Conservation (phyloP, 2,888 invertebrate genomes). For the Mystacides longicornis region DNA sequence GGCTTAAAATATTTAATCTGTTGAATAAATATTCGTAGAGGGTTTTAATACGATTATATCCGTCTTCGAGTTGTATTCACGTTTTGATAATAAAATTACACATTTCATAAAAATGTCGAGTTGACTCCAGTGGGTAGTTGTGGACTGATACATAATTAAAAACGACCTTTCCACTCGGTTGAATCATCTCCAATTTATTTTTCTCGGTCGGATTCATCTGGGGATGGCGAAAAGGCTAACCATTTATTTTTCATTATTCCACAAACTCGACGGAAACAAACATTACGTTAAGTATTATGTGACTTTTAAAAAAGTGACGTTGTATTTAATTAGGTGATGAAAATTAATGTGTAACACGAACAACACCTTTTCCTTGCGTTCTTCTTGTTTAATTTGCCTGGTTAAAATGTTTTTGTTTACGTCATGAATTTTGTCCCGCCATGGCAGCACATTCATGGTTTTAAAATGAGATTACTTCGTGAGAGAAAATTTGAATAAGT, state of each 20-base stretch:
- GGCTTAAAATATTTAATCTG: no score
- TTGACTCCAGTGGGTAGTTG: neutral
- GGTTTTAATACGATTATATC: no score
- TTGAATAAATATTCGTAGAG: no score
- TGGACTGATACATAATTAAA: neutral
- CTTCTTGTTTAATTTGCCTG: neutral
- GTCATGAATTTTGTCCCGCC: neutral
- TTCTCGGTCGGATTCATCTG: neutral
- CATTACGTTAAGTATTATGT: neutral
- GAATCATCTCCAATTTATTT: slow-evolving; percentile 1
- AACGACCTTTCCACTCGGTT: neutral
- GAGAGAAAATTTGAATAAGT: neutral
- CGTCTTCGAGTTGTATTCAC: neutral
- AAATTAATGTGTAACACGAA: neutral
- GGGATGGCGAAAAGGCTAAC: neutral
- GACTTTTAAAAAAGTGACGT: neutral
- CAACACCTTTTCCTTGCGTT: neutral
- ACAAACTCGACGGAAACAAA: neutral
- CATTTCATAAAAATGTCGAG: neutral
- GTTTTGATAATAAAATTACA: neutral
- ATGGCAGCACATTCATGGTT: neutral
- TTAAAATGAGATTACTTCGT: slow-evolving; percentile 1
- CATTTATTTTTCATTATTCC: slow-evolving; percentile 1
- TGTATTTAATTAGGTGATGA: slow-evolving; percentile 1
- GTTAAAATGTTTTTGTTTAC: neutral